Evolutionary conservation across 2,113 vertebrate species (phyloP).

Genomic region (Plestiodon gilberti): DNA sequence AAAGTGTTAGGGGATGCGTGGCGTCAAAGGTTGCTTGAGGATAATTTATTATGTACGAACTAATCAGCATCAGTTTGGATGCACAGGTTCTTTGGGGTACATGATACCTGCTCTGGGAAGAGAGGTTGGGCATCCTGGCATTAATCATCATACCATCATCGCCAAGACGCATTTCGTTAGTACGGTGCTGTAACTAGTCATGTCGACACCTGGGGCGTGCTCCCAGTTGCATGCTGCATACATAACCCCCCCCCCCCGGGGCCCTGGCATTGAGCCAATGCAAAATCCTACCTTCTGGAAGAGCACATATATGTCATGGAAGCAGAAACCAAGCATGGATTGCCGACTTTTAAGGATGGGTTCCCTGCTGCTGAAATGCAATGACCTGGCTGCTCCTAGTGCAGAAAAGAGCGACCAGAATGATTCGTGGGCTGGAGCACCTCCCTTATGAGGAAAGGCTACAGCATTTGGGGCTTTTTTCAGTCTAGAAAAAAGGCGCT

Average conservation of each 20-base stretch:
- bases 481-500: too few relatives aligned
- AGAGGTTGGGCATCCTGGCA: not conserved
- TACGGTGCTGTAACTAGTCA: not conserved
- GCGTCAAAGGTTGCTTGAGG: constrained; percentile 67
- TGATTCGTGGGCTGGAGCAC: too few relatives aligned
- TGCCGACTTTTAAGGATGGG: not conserved
- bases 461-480: too few relatives aligned
- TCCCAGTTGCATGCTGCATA: not conserved
- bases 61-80: constrained; percentile 51
- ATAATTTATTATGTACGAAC: constrained; percentile 69
- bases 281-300: not conserved
- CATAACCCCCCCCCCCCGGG: not conserved
- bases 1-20: constrained; percentile 65
- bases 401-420: too few relatives aligned
- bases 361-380: not conserved
- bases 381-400: too few relatives aligned
- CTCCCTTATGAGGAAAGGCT: too few relatives aligned
- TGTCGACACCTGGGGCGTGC: not conserved
- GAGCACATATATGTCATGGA: not conserved
- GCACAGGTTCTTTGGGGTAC: not conserved
- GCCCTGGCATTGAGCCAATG: not conserved
- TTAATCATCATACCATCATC: constrained; percentile 12
- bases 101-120: constrained; percentile 3
- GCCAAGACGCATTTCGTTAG: not conserved
- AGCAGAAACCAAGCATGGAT: not conserved